Evolutionary conservation across 2,888 invertebrate species (phyloP), one percentile per base, ranked within the genome.

Genomic region (Troglohyphantes excavatus): DNA sequence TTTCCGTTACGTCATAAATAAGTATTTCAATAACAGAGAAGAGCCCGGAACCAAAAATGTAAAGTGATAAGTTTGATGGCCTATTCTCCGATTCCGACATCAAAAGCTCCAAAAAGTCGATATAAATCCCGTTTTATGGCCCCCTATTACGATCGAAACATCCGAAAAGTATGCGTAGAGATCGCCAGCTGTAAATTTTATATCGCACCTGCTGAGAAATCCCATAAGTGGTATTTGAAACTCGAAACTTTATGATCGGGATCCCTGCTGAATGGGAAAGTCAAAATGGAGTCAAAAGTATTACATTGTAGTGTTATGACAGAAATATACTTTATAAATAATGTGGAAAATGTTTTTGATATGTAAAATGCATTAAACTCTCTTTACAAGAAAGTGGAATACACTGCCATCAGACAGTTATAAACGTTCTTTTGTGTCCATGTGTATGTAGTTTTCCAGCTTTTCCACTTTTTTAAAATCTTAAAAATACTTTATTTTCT

Each of bases 31-130:
- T 79, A 79, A 46, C 68, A 68, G 27, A n/a, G 63, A n/a, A n/a
- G n/a, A 23, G 2, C 78, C 19, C 11, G 9, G 67, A n/a, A 67
- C 53, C 46, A 79, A 79, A 79, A 79, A 68, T 79, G 46, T 79
- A 79, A 79, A 79, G 67, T 79, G 79, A 79, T 68, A 79, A 68
- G 29, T 53, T 68, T 79, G 79, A 79, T 79, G 79, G 67, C 19
- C 59, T 75, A 59, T 75, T 75, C 59, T 75, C 46, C 21, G 39
- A 67, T 67, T 79, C 53, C n/a, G 67, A 79, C 67, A 79, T 67
- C 79, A 78, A 39, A 63, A 43, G 78, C 78, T 63, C 26, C 63
- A 79, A 79, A 29, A 68, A 79, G 53, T 46, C 46, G 67, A 79
- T 79, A 67, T 67, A 68, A 67, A 79, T 53, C 67, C 79, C 29